Evolutionary conservation across 2,888 invertebrate species (phyloP), one percentile per base, ranked within the genome.

Genomic region (Ectobius pallidus): DNA sequence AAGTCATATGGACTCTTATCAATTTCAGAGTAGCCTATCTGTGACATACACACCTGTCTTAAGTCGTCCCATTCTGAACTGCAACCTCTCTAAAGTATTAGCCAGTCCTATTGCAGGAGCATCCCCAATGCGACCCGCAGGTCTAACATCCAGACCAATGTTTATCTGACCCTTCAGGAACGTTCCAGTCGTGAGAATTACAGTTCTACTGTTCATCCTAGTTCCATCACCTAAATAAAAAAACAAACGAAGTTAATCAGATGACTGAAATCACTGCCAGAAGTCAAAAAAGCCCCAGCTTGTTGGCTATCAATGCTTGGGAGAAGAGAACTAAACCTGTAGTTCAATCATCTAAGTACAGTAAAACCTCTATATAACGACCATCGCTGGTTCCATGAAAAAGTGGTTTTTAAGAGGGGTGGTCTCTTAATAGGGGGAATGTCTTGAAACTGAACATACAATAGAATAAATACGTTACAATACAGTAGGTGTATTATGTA

Each of bases 151-250:
- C 75, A 92, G 81, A 0, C 96, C 96, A 71, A 94, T 91, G 81
- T 93, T 93, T 70, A 96, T 95, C 80, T 91, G 88, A 0, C 92
- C 96, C 74, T 93, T 88, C 49, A 96, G 85, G 84, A 96, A 96
- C 0, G 96, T 96, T 2, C 96, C 96, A 0, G 96, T 94, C 25
- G 95, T 94, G 77, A 96, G 87, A 4, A 96, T 88, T 7, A 95
- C 92, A 55, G 90, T 83, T 72, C 87, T 86, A 16, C 91, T 86
- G 3, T 83, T 80, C 72, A 92, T 84, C 78, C 83, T 81, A 18
- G 84, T 85, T 2, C 91, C 91, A 81, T 89, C 86, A 77, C 81
- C 87, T 87, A 79, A 4, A 81, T 83, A 6, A 25, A 14, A 18
- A 22, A 18, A 52, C 11, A 18, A 1, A 18, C 25, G n/a, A n/a